Evolutionary conservation across 2,113 vertebrate genomes (phyloP), one percentile per base, ranked within the genome.

Genomic region (Mesitornis unicolor): DNA sequence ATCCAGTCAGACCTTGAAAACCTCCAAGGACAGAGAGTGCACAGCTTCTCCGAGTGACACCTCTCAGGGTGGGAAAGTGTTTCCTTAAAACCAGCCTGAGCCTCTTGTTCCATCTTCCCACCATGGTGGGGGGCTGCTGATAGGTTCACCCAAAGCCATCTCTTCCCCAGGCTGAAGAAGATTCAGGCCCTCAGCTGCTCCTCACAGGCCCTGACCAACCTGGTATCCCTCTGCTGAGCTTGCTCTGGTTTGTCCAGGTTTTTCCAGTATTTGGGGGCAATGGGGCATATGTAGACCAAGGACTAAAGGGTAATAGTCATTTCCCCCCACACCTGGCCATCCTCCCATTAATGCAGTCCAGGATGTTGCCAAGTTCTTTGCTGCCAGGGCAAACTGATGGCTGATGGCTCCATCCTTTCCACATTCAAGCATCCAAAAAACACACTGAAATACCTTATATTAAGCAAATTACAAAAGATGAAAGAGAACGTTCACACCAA

Each of bases 231-330:
- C 8, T 29, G 38, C 26, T 7, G 22, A 91, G 36, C 45, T 60
- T 65, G 19, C 42, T 57, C 28, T 53, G 11, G 7, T 63, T 74
- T 75, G 25, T 45, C 53, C 24, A 8, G 2, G 1, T 26, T 36
- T 78, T 20, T 61, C 19, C 69, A 43, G 33, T 16, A 28, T 13
- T 28, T 25, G 10, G 22, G 12, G 15, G 1, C 3, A 7, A 45
- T 43, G 9, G 11, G 12, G 1, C 28, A 65, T 9, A 50, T 1
- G 28, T 16, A 53, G 11, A 29, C 7, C 45, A 40, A 42, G 1
- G 3, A 51, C 33, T 45, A n/a, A 59, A 69, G 28, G 45, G 16
- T 2, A 1, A 67, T 16, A 35, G 91, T n/a, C 42, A 26, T 29
- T 38, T 50, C 29, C 11, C 18, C 16, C 20, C 16, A 78, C 29